A percentile compares a stretch with the other conserved stretches of the same genome.
These are phyloP conservation scores for Dreissena polymorpha DNA, from an alignment of 1,140 invertebrate genomes.

Conservation along the genomic window DNA sequence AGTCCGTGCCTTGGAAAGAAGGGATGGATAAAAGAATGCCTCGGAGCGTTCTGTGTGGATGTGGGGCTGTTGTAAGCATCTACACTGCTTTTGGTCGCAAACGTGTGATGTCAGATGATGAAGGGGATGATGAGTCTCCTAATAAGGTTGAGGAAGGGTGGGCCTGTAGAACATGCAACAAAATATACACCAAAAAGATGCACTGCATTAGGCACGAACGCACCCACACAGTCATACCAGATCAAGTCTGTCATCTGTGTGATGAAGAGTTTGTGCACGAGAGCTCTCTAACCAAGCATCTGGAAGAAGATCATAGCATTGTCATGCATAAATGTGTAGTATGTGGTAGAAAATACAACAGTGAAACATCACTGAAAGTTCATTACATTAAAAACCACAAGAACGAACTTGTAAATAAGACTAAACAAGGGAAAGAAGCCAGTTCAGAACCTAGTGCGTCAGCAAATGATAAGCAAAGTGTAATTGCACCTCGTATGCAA, in stretches of 20 bases:
- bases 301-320: conserved; percentile 44
- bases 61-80: background rate
- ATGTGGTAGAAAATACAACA: conserved; percentile 43
- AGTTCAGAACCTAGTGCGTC: too few relatives aligned
- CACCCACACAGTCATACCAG: conserved; percentile 28
- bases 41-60: background rate
- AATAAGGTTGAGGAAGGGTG: background rate
- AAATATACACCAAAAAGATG: background rate
- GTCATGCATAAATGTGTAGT: conserved; percentile 37
- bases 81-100: background rate
- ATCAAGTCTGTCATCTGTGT: conserved; percentile 33
- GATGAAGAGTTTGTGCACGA: conserved; percentile 33
- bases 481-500: too few relatives aligned
- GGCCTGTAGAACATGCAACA: background rate
- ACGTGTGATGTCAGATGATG: background rate
- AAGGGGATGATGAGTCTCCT: background rate
- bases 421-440: too few relatives aligned
- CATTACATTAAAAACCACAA: conserved; percentile 40
- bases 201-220: conserved; percentile 18
- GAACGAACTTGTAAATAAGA: too few relatives aligned
- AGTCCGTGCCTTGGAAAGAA: background rate
- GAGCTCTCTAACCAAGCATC: conserved; percentile 40
- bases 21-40: background rate
- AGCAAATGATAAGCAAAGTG: too few relatives aligned
- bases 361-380: conserved; percentile 45